Evolutionary conservation across 2,888 invertebrate species (phyloP).

Genomic region (Prostheceraeus crozeri): DNA sequence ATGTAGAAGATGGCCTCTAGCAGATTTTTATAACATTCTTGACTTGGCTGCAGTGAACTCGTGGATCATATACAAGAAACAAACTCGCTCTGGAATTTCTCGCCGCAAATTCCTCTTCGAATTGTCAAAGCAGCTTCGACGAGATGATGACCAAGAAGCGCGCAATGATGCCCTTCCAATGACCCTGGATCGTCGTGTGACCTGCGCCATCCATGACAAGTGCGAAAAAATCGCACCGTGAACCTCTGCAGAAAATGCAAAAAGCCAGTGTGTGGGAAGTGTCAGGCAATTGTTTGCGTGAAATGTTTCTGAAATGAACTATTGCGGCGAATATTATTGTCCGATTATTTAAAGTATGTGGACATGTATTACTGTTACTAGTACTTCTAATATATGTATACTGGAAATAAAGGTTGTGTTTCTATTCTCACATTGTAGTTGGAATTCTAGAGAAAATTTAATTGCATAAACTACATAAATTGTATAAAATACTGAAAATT

Average conservation of each 20-base stretch:
- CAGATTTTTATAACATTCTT: conserved; percentile 24
- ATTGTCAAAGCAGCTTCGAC: conserved; percentile 16
- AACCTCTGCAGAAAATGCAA: conserved; percentile 17
- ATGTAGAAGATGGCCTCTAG: conserved; percentile 25
- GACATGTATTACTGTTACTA: too few species aligned
- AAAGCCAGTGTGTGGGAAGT: conserved; percentile 15
- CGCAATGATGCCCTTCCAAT: conserved; percentile 14
- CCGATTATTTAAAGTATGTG: too few species aligned
- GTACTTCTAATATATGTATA: too few species aligned
- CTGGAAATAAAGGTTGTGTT: too few species aligned
- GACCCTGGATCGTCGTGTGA: conserved; percentile 20
- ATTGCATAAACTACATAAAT: too few species aligned
- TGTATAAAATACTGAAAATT: too few species aligned
- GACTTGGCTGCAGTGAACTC: conserved; percentile 27
- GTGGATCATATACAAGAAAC: conserved; percentile 14
- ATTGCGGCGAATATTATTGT: too few species aligned
- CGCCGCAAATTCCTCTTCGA: conserved; percentile 24
- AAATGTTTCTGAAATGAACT: too few species aligned
- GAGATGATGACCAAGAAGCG: conserved; percentile 14
- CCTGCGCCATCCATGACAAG: conserved; percentile 22
- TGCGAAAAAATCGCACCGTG: conserved; percentile 24
- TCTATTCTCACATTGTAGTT: too few species aligned
- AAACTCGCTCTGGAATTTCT: conserved; percentile 22
- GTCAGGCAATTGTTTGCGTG: conserved; percentile 23
- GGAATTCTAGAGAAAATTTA: too few species aligned